Base-by-base conservation (phyloP, 2,797 vertebrate genomes). In the Knipowitschia caucasica region DNA sequence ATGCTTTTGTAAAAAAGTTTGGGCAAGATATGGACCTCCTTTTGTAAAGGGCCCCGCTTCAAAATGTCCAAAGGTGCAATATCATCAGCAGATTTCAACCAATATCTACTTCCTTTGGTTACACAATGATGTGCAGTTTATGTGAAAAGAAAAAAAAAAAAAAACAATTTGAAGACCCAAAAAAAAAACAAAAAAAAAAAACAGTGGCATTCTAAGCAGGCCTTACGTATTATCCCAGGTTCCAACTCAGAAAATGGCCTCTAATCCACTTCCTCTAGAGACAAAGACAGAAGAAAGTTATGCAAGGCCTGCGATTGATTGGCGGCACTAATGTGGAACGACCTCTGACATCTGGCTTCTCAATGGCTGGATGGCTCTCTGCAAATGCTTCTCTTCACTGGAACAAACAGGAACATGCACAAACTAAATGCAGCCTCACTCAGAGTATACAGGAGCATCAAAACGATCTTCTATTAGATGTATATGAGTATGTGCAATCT, bases 261-360 rank as follows among this genome's bases (percentile, higher is more conserved):
- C 76, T 85, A 88, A 85, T 86, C 84, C 80, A 88, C 86, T 87
- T 89, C 86, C 84, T 86, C 77, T 58, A 62, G 59, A 81, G 69
- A 86, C 80, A 87, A 89, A 86, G 78, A 65, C 67, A 68, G 50
- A 54, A 75, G 69, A 77, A 65, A 82, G 84, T 86, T 86, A 86
- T 62, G 84, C 86, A 86, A 86, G 84, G 71, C 74, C 76, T 75
- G 77, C 75, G 64, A 86, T 83, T 87, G 88, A 88, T 87, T 68
- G 64, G 78, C 72, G 56, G 80, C 84, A 83, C 83, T 86, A 88
- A 88, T 64, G 80, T 75, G 78, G 75, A 83, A 86, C 72, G 75
- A 86, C 86, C 86, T 83, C 62, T 86, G 84, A 89, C 84, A 80
- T 83, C 71, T 84, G 80, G 77, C 78, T 82, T 76, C 80, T 77